These are phyloP conservation scores for Euplexia lucipara DNA, from an alignment of 2,888 invertebrate species.

Conservation along the genomic window DNA sequence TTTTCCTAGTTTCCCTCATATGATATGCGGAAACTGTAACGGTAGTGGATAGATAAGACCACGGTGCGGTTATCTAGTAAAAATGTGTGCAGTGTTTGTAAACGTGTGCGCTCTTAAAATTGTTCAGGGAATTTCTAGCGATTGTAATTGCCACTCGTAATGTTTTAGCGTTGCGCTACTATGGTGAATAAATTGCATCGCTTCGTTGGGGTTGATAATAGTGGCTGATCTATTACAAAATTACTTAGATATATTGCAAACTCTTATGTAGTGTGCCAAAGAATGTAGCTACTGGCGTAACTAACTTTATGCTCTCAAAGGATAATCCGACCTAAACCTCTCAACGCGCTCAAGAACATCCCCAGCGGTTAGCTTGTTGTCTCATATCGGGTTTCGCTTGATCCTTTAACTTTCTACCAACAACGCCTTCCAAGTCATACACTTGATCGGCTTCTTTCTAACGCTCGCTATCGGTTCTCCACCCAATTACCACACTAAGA, in stretches of 20 bases:
- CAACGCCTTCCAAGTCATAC: background rate
- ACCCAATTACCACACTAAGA: constrained; percentile 15
- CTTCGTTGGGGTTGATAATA: constrained; percentile 48
- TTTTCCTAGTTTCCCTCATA: constrained; percentile 80
- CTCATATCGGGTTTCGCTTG: constrained; percentile 17
- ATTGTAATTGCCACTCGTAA: constrained; percentile 58
- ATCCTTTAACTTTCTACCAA: constrained; percentile 34
- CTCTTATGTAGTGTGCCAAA: background rate
- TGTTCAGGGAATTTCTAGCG: constrained; percentile 40
- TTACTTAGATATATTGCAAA: background rate
- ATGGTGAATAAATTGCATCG: constrained; percentile 61
- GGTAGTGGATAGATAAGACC: constrained; percentile 66
- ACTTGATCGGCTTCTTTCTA: constrained; percentile 7
- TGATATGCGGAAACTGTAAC: constrained; percentile 80
- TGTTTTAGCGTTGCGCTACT: constrained; percentile 50
- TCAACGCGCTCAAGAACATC: constrained; percentile 6
- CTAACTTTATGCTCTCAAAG: constrained; percentile 9
- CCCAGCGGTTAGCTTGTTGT: constrained; percentile 10
- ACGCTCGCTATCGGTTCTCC: constrained; percentile 4
- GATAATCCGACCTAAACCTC: constrained; percentile 24
- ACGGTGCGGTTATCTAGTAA: constrained; percentile 59
- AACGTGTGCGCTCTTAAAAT: constrained; percentile 28
- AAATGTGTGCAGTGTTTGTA: constrained; percentile 45
- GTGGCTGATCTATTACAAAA: constrained; percentile 32
- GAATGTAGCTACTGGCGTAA: background rate